phyloP scores from a whole-genome alignment of 2,888 invertebrate species.

The Sarcophaga rosellei region DNA sequence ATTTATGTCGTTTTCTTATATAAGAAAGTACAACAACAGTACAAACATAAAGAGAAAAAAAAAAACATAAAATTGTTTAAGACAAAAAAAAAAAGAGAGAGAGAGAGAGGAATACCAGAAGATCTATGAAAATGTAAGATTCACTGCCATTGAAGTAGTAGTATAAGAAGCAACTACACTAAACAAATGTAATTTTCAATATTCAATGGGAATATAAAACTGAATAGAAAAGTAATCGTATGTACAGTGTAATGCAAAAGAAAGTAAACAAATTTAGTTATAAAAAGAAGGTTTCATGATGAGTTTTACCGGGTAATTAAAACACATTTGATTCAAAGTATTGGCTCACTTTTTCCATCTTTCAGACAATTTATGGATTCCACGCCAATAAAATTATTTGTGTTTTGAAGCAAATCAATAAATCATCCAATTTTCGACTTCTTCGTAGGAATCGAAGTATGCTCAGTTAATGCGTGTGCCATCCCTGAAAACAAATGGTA shows the following conservation, averaged over 20 bases:
- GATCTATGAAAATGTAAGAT: conserved; percentile 32
- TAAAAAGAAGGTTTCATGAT: too few species aligned
- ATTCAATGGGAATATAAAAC: conserved; percentile 62
- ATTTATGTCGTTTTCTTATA: conserved; percentile 64
- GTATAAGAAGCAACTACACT: conserved; percentile 41
- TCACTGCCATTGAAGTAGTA: background rate
- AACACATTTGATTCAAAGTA: background rate
- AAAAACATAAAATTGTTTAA: background rate
- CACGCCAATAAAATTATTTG: too few species aligned
- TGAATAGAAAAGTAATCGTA: conserved; percentile 31
- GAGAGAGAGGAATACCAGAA: background rate
- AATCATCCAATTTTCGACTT: too few species aligned
- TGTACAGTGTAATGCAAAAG: background rate
- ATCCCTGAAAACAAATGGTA: too few species aligned
- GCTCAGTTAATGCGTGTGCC: too few species aligned
- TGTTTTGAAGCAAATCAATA: too few species aligned
- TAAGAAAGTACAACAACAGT: conserved; percentile 29
- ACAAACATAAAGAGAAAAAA: background rate
- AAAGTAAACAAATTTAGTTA: background rate
- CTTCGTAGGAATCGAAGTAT: too few species aligned
- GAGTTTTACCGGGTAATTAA: too few species aligned
- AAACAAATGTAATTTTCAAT: conserved; percentile 63
- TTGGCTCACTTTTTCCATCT: too few species aligned
- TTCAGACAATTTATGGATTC: too few species aligned
- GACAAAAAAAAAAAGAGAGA: background rate